These are phyloP conservation scores for Saturnia japonica DNA, from an alignment of 2,888 invertebrate genomes.

Conservation along the genomic window DNA sequence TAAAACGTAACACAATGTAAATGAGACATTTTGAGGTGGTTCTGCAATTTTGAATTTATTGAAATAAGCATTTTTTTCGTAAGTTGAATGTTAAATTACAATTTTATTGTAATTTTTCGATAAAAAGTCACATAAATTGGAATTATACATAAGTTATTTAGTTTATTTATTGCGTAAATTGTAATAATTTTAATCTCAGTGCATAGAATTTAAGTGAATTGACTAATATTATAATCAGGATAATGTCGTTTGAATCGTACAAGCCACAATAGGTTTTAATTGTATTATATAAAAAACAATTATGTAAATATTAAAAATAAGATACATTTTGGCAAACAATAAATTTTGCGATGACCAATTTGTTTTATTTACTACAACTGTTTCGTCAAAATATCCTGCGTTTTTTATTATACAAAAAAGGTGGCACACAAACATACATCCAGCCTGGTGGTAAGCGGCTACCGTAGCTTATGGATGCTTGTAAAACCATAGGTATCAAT, in stretches of 20 bases:
- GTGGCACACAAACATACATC: no score
- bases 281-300: slow-evolving; percentile 15
- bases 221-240: background rate
- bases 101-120: no score
- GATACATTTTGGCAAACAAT: slow-evolving; percentile 18
- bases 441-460: no score
- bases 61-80: no score
- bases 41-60: background rate
- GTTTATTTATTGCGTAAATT: background rate
- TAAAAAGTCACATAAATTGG: background rate
- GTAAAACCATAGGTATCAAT: no score
- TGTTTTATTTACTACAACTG: slow-evolving; percentile 2
- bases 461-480: no score
- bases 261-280: background rate
- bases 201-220: background rate
- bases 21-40: no score
- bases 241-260: background rate
- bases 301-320: slow-evolving; percentile 18
- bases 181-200: background rate
- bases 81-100: no score
- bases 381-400: background rate
- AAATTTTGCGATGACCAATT: slow-evolving; percentile 13
- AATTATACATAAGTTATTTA: background rate
- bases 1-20: background rate
- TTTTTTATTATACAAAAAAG: no score